Evolutionary conservation across 2,113 vertebrate species (phyloP), one percentile per base, ranked within the genome.

Genomic region (Tichodroma muraria): DNA sequence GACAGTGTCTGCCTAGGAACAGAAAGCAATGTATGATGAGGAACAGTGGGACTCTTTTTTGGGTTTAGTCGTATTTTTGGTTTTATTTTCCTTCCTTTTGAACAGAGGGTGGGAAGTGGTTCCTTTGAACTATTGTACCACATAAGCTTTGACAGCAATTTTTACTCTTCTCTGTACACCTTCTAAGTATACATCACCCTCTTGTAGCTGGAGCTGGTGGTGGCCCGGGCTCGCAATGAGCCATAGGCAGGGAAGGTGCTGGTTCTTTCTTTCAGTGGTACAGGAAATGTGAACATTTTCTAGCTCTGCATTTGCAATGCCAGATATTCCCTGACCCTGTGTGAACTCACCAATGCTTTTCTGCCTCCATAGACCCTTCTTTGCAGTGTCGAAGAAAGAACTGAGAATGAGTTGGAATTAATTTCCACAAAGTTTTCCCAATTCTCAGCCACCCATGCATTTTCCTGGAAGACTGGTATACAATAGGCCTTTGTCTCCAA

Each of bases 401-500:
- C 52, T 71, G 76, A 78, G 68, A 89, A 89, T 77, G 73, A 90
- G 52, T 85, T 1, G 13, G 71, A 90, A 80, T 63, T 85, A 75
- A 93, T 91, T 95, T 85, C 77, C 15, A 4, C 47, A 25, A 80
- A 84, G 52, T 95, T 95, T 94, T 95, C 72, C 64, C 56, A 85
- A 93, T 88, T 83, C 64, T 96, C 76, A 78, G 53, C 79, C 68
- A 63, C 82, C 79, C 76, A 35, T 88, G 79, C 35, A 44, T 88
- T 95, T 96, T 94, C 85, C 83, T 88, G 96, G 84, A 94, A 93
- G 56, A 44, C 28, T 59, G 25, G 17, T 77, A 71, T 63, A 96
- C 95, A 97, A 94, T 85, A 93, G 66, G 47, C 59, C 49, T 91
- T 96, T 97, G 94, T 97, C 61, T 92, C 35, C 50, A 89, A 76